A percentile compares a stretch with the other conserved stretches of the same genome.
These are phyloP conservation scores for Neogobius melanostomus DNA, from an alignment of 2,113 vertebrate genomes.

Conservation along the genomic window DNA sequence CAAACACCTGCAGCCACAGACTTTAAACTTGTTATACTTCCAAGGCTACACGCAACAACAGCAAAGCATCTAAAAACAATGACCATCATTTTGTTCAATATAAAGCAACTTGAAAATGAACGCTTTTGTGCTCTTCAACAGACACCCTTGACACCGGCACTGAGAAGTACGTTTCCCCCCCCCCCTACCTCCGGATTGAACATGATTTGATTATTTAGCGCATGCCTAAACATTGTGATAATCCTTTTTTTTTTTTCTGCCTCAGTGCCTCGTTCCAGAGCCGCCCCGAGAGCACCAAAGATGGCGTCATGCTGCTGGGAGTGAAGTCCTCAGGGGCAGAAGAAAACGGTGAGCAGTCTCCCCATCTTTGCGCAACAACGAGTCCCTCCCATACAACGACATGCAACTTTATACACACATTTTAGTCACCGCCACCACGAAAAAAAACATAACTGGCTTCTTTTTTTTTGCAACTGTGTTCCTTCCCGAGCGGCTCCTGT, in stretches of 20 bases:
- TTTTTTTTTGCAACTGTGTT: slow-evolving; percentile 23
- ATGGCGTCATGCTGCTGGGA: slow-evolving; percentile 78
- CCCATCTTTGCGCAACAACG: no score
- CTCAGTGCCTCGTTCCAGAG: slow-evolving; percentile 78
- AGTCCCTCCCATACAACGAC: no score
- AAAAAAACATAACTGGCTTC: neutral
- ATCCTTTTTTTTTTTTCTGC: neutral
- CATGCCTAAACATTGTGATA: neutral
- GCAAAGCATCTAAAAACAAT: no score
- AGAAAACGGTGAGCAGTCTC: slow-evolving; percentile 68
- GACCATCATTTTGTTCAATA: no score
- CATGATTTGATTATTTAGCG: neutral
- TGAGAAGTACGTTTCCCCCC: slow-evolving; percentile 72
- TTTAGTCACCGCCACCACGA: no score
- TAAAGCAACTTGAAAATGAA: no score
- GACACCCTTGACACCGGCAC: slow-evolving; percentile 72
- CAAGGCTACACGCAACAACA: no score
- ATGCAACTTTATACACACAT: no score
- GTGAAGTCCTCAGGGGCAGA: slow-evolving; percentile 72
- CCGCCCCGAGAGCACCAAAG: slow-evolving; percentile 74
- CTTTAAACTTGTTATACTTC: no score
- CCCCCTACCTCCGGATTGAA: no score
- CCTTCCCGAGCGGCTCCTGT: slow-evolving; percentile 36
- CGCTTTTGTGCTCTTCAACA: slow-evolving; percentile 23
- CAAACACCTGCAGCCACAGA: neutral